These are phyloP conservation scores for Chaetophractus vellerosus DNA, from an alignment of 2,797 vertebrate species.

Conservation along the genomic window DNA sequence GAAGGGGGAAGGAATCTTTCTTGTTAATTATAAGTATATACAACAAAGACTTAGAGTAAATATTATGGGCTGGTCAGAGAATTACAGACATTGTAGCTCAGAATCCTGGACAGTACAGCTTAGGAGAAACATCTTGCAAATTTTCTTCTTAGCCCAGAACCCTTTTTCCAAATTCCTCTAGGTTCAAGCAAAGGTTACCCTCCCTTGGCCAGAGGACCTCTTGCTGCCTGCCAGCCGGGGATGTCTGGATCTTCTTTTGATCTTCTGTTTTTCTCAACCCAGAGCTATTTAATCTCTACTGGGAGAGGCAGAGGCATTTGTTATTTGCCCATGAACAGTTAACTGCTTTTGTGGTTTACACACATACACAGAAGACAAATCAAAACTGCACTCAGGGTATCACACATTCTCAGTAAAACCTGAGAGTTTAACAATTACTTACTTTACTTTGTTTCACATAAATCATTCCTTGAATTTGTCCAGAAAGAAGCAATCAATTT, in stretches of 20 bases:
- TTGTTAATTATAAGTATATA: neutral
- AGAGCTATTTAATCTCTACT: constrained; percentile 66
- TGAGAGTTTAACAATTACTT: constrained; percentile 25
- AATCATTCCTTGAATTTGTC: constrained; percentile 4
- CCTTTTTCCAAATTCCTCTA: constrained; percentile 52
- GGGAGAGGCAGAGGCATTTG: constrained; percentile 58
- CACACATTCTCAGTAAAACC: constrained; percentile 54
- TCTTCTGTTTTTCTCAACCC: neutral
- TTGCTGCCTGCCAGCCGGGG: constrained; percentile 32
- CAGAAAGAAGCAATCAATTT: constrained; percentile 53
- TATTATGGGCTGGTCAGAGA: neutral
- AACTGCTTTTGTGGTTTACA: constrained; percentile 54
- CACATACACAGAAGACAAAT: constrained; percentile 29
- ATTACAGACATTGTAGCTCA: constrained; percentile 52
- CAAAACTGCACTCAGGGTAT: constrained; percentile 34
- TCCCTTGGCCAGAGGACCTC: constrained; percentile 44
- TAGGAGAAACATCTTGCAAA: constrained; percentile 21
- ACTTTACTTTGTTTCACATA: neutral
- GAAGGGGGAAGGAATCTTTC: neutral
- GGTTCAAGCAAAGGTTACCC: constrained; percentile 74
- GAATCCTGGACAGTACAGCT: neutral
- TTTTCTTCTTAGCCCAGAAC: constrained; percentile 10
- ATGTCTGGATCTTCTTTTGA: constrained; percentile 75
- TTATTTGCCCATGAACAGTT: constrained; percentile 66
- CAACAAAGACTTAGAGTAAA: constrained; percentile 3